Evolutionary conservation across 2,113 vertebrate genomes (phyloP).

Genomic region (Agapornis roseicollis): DNA sequence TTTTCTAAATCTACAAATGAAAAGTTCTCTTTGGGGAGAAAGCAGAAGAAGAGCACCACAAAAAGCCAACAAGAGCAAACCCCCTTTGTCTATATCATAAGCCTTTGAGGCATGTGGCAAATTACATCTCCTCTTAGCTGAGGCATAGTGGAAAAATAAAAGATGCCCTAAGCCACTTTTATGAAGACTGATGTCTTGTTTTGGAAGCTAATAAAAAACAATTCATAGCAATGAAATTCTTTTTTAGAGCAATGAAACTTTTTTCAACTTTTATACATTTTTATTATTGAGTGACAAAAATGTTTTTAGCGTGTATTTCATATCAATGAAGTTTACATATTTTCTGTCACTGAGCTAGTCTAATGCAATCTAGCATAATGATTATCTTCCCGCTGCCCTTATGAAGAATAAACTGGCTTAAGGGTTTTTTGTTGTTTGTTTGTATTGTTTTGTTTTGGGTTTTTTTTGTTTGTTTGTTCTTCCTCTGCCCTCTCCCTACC

Average conservation of each 20-base stretch:
- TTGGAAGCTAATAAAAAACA: conserved; percentile 2
- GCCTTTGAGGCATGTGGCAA: neutral
- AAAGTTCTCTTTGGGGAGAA: neutral
- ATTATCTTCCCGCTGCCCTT: neutral
- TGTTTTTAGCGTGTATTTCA: neutral
- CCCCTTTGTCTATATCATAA: neutral
- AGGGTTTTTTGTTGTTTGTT: neutral
- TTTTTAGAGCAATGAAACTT: neutral
- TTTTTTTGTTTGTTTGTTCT: neutral
- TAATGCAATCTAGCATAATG: neutral
- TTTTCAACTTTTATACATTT: neutral
- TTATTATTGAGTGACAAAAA: neutral
- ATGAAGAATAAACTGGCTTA: neutral
- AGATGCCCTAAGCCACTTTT: neutral
- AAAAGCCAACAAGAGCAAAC: neutral
- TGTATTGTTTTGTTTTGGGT: neutral
- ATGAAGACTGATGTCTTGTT: neutral
- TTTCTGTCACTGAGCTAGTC: neutral
- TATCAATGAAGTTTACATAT: neutral
- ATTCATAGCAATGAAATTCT: neutral
- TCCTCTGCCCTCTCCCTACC: neutral
- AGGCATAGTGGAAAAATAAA: neutral
- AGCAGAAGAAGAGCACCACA: neutral
- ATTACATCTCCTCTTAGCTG: conserved; percentile 16
- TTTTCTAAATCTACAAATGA: neutral